Evolutionary conservation across 2,888 invertebrate genomes (phyloP), one percentile per base, ranked within the genome.

Genomic region (Chrysolina americana): DNA sequence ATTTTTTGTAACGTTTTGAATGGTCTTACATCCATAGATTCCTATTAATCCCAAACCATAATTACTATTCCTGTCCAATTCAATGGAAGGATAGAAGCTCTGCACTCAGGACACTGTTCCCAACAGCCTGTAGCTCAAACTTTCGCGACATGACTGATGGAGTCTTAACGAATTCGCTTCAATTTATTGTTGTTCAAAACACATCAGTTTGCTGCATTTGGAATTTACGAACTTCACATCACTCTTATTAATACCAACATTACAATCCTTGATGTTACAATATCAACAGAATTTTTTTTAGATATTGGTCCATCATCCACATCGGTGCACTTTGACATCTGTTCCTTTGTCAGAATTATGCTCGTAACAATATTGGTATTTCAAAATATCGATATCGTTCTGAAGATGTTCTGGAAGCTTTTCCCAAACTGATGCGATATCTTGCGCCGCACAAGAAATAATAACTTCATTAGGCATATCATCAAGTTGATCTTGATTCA

Each of bases 341-440:
- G 28, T 3, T 2, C 28, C 5, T 28, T 2, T 28, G 28, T 5
- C 5, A 28, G 28, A 2, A 28, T 48, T 13, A n/a, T 48, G 48
- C n/a, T 48, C 48, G 6, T 48, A 48, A 48, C 48, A 48, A 48
- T 48, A 48, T 48, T n/a, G 6, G n/a, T 48, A 48, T 15, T n/a
- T 48, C 48, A 48, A 13, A 13, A 48, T 48, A 15, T 48, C 48
- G n/a, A 53, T 53, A 53, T 53, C 53, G 1, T 53, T 19, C 21
- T 53, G 53, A 13, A 53, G 28, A 21, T 53, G 15, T 53, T 21
- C 19, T 6, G 53, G 21, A 2, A 53, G 15, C 9, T 21, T 53
- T 53, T 53, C 53, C 53, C 53, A 53, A 53, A 53, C 53, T 13
- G 8, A 19, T 21, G 53, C 53, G 5, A 53, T 53, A 6, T 53